A percentile compares a stretch with the other conserved stretches of the same genome.
Evolutionary conservation across 2,113 vertebrate species (phyloP).

Genomic region (Ceyx margarethae): DNA sequence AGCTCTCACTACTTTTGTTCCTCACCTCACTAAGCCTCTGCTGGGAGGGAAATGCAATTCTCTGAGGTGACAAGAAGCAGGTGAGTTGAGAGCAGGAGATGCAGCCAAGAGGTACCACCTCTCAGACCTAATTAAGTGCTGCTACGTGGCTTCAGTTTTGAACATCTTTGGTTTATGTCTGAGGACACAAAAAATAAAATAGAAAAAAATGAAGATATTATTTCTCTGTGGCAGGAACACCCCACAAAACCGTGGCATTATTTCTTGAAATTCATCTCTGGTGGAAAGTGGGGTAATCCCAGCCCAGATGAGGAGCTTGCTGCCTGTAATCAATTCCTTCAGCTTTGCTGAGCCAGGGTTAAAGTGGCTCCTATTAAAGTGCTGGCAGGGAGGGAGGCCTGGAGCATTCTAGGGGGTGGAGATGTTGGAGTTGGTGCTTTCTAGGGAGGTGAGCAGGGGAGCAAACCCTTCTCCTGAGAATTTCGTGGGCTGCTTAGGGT

Average conservation of each 20-base stretch:
- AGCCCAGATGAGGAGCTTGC: not conserved
- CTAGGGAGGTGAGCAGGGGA: not conserved
- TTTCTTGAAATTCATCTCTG: not conserved
- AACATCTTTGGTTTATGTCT: not conserved
- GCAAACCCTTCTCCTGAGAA: fast-evolving
- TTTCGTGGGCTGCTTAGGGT: not conserved
- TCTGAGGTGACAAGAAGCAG: not conserved
- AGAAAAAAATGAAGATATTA: not conserved
- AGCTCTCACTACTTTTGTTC: not conserved
- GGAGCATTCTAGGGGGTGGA: fast-evolving
- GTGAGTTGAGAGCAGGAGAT: not conserved
- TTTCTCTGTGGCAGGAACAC: not conserved
- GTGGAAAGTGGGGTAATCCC: not conserved
- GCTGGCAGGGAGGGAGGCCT: not conserved
- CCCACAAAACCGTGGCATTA: not conserved
- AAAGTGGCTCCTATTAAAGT: not conserved
- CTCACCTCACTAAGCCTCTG: not conserved
- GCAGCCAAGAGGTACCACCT: not conserved
- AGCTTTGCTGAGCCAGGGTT: not conserved
- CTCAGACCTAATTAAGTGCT: not conserved
- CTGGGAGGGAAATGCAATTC: not conserved
- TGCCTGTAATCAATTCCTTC: not conserved
- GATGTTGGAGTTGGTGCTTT: not conserved
- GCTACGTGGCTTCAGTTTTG: not conserved
- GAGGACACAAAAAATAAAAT: not conserved